Evolutionary conservation across 2,797 vertebrate species (phyloP).

Genomic region (Spea hammondii): DNA sequence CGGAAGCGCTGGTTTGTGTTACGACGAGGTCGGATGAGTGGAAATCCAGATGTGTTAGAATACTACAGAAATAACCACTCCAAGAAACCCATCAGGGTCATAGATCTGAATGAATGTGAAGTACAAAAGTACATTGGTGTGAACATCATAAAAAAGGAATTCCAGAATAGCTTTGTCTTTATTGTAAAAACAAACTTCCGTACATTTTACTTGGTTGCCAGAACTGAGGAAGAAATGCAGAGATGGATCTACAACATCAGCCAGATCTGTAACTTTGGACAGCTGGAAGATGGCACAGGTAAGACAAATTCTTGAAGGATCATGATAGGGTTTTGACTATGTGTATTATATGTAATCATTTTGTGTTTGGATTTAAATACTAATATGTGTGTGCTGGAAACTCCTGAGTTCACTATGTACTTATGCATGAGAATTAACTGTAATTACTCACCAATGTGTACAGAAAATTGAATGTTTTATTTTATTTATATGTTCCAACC

Average conservation of each 20-base stretch:
- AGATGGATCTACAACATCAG: conserved; percentile 90
- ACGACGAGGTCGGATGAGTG: conserved; percentile 90
- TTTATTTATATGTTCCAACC: no score
- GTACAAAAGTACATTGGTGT: conserved; percentile 81
- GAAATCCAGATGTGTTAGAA: conserved; percentile 91
- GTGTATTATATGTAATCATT: no score
- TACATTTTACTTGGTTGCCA: conserved; percentile 94
- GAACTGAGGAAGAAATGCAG: conserved; percentile 95
- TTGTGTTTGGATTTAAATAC: no score
- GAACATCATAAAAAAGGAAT: conserved; percentile 81
- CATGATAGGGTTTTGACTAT: neutral
- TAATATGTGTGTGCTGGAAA: no score
- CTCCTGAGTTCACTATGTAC: no score
- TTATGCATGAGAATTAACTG: no score
- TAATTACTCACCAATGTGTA: no score
- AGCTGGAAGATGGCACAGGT: conserved; percentile 82
- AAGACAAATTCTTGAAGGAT: conserved; percentile 21
- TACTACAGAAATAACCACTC: conserved; percentile 90
- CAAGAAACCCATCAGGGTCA: conserved; percentile 88
- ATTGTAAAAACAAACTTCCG: conserved; percentile 87
- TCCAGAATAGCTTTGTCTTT: conserved; percentile 89
- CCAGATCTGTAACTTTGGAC: conserved; percentile 87
- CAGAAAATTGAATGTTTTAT: no score
- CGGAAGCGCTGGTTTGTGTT: conserved; percentile 96
- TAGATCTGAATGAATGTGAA: conserved; percentile 90